Base-by-base conservation (phyloP, 2,797 vertebrate genomes). In the Melanotaenia trifasciata region DNA sequence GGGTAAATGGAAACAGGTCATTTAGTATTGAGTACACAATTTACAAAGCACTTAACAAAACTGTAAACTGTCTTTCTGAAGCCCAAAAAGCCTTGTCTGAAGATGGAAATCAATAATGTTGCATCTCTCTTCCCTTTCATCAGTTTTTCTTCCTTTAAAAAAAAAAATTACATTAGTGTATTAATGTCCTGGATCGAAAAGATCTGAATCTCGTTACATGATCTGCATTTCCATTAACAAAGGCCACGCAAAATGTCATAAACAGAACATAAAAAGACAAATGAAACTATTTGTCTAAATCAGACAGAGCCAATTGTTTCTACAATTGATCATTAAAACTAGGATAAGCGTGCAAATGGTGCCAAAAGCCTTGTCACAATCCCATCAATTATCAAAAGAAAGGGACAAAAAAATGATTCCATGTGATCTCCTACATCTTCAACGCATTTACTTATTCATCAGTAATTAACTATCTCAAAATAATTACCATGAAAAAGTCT, bases 11-110 rank as follows among this genome's bases (percentile, higher is more conserved):
- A 93, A 89, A 86, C 80, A 50, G 56, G 81, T 93, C 79, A 76
- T 93, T 93, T 88, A 84, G 82, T 81, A 84, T 84, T 38, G 82
- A 89, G 83, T 91, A 84, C 80, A 82, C 84, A 87, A 90, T 93
- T 92, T 90, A 93, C 87, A 91, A 92, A 92, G 89, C 88, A 92
- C 91, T 94, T 93, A 93, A 93, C 88, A 89, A 87, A 88, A 88
- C 84, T 87, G 89, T 90, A 90, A 93, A 93, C 63, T 57, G 84
- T 81, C 83, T 91, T 89, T 90, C 81, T 88, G 84, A 88, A 86
- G 84, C 83, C 81, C 89, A 89, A 89, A 88, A 90, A 87, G 87
- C 85, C 73, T 84, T 11, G 75, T 67, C 84, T 81, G 74, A 86
- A 67, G 78, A 86, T 69, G 68, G 74, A 90, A 92, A 94, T 93